These are phyloP conservation scores for Arenaria interpres DNA, from an alignment of 2,113 vertebrate species.

Conservation along the genomic window DNA sequence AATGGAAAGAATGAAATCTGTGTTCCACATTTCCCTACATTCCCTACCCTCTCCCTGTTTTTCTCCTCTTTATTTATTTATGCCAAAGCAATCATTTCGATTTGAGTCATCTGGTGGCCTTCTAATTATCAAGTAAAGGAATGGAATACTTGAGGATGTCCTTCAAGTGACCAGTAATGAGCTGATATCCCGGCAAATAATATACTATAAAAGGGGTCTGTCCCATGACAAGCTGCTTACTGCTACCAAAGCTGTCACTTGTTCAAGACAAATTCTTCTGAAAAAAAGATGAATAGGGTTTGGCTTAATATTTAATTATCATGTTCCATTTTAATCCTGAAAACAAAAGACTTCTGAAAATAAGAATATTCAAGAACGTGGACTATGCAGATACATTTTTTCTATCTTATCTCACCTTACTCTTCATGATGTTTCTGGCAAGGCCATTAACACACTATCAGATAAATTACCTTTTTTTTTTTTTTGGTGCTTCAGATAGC, in stretches of 20 bases:
- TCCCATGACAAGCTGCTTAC: not conserved
- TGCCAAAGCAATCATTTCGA: not conserved
- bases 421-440: not conserved
- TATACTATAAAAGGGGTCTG: not conserved
- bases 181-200: not conserved
- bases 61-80: not conserved
- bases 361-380: not conserved
- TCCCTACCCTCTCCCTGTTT: not conserved
- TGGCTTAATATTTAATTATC: not conserved
- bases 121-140: not conserved
- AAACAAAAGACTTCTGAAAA: not conserved
- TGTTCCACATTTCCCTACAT: accelerated
- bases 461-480: not conserved
- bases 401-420: not conserved
- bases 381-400: not conserved
- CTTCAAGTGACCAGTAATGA: not conserved
- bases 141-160: not conserved
- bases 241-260: not conserved
- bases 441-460: not conserved
- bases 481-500: not conserved
- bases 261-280: not conserved
- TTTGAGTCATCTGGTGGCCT: not conserved
- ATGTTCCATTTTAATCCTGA: not conserved
- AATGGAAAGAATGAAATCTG: not conserved
- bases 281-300: not conserved